phyloP scores from a whole-genome alignment of 2,797 vertebrate species.

The Hippopotamyrus pictus region DNA sequence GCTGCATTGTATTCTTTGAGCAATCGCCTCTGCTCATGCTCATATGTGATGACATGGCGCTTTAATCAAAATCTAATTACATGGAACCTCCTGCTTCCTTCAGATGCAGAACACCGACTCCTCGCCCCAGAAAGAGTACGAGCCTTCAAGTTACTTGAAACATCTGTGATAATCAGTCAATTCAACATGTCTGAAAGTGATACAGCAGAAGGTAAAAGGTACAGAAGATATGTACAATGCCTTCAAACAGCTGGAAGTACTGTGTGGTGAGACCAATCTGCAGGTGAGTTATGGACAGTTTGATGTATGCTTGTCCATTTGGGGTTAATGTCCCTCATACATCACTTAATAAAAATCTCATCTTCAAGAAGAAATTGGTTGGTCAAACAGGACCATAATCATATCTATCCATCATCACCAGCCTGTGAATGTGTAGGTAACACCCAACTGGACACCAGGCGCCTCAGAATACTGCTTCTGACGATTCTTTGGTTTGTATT shows the following conservation, averaged over 20 bases:
- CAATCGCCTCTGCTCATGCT: background rate
- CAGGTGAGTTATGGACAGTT: background rate
- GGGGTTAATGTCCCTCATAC: constrained; percentile 6
- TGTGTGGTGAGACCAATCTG: background rate
- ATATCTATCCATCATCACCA: background rate
- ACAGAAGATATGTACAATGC: background rate
- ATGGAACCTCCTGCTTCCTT: background rate
- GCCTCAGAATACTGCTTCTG: background rate
- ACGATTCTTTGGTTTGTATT: background rate
- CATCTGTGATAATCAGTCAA: background rate
- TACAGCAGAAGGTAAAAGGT: background rate
- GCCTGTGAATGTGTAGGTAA: background rate
- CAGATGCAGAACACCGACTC: background rate
- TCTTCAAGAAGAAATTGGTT: constrained; percentile 1
- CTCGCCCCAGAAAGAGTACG: background rate
- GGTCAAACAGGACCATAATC: background rate
- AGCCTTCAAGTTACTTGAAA: background rate
- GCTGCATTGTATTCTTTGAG: background rate
- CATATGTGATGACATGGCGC: background rate
- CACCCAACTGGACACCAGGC: background rate
- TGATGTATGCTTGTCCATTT: constrained; percentile 5
- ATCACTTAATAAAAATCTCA: constrained; percentile 5
- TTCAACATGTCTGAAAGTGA: background rate
- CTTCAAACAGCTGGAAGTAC: background rate
- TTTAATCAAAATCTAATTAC: constrained; percentile 1